Conservation (phyloP, 23 tunicate genomes). For the Corella eumyota region DNA sequence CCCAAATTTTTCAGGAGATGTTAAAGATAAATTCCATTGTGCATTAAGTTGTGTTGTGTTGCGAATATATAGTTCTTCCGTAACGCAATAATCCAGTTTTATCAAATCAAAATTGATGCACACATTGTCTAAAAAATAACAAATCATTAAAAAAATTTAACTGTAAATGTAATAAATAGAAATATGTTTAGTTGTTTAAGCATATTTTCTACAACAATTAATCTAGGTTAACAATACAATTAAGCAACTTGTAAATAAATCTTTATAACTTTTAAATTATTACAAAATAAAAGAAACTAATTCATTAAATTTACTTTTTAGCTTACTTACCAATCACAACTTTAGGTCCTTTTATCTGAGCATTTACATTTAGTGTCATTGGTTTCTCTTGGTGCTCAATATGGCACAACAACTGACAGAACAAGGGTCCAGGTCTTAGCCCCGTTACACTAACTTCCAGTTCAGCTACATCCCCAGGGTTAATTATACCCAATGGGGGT, state of each 20-base stretch:
- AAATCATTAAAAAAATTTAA: background rate
- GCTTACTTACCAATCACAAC: slow-evolving; percentile 68
- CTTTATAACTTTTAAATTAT: too few relatives aligned
- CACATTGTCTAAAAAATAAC: slow-evolving; percentile 21
- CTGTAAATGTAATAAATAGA: too few relatives aligned
- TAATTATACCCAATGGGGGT: slow-evolving; percentile 66
- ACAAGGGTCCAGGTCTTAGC: slow-evolving; percentile 35
- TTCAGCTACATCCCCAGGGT: slow-evolving; percentile 74
- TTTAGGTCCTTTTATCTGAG: slow-evolving; percentile 52
- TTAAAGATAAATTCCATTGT: slow-evolving; percentile 44
- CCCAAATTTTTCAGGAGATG: too few relatives aligned
- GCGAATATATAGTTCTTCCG: slow-evolving; percentile 32
- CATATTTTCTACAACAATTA: too few relatives aligned
- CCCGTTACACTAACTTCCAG: slow-evolving; percentile 77
- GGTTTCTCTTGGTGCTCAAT: slow-evolving; percentile 65
- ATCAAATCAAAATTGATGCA: slow-evolving; percentile 52
- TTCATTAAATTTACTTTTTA: too few relatives aligned
- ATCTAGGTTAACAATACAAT: too few relatives aligned
- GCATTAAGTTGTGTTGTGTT: slow-evolving; percentile 92
- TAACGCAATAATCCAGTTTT: slow-evolving; percentile 24
- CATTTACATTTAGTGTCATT: slow-evolving; percentile 25
- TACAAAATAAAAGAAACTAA: too few relatives aligned
- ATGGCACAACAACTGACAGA: slow-evolving; percentile 36
- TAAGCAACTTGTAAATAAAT: too few relatives aligned
- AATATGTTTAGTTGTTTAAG: too few relatives aligned